Evolutionary conservation across 2,888 invertebrate species (phyloP).

Genomic region (Alloplasta piceator): DNA sequence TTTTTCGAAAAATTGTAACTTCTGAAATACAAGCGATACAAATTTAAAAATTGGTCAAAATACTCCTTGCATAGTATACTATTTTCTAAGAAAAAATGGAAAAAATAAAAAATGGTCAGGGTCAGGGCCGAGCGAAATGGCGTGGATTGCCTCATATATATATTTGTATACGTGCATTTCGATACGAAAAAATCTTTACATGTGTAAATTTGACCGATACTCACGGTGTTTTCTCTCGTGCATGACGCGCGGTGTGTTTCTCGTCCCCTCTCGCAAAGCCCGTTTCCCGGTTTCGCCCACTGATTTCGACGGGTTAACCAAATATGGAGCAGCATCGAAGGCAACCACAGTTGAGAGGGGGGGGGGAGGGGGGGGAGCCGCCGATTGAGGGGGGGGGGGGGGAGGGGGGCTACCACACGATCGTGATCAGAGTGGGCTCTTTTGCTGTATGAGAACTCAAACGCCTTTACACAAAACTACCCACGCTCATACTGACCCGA

Average conservation of each 20-base stretch:
- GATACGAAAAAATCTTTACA: too few species aligned
- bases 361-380: conserved; percentile 56
- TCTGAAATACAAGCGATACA: too few species aligned
- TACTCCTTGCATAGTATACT: too few species aligned
- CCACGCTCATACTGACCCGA: conserved; percentile 74
- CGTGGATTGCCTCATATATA: too few species aligned
- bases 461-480: conserved; percentile 67
- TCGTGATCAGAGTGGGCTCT: conserved; percentile 62
- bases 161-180: too few species aligned
- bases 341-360: conserved; percentile 31
- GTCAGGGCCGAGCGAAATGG: too few species aligned
- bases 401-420: too few species aligned
- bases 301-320: conserved; percentile 77
- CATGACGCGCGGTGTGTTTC: conserved; percentile 71
- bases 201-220: neutral
- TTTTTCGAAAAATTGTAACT: too few species aligned
- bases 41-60: too few species aligned
- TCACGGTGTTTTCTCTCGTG: conserved; percentile 52
- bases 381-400: too few species aligned
- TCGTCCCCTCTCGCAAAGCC: conserved; percentile 38
- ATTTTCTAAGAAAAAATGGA: too few species aligned
- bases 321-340: conserved; percentile 76
- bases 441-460: conserved; percentile 12
- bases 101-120: too few species aligned
- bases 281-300: conserved; percentile 78